Conservation (phyloP, 1,140 invertebrate genomes). For the Stegodyphus mimosarum region DNA sequence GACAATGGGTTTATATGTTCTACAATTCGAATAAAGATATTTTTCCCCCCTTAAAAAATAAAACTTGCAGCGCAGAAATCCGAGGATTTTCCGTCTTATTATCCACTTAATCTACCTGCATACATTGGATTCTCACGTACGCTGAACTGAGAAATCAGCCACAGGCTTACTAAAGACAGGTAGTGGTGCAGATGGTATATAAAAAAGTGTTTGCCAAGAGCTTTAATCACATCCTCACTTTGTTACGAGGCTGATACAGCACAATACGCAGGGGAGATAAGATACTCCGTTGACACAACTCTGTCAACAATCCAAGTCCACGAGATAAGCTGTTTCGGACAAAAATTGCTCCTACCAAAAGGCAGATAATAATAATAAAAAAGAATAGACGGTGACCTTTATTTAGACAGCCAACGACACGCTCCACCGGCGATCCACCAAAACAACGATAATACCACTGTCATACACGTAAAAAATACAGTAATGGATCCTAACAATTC, state of each 20-base stretch:
- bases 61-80: too few relatives aligned
- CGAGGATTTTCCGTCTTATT: neutral
- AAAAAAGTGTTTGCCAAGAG: constrained; percentile 11
- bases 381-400: neutral
- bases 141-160: neutral
- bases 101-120: neutral
- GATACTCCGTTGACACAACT: constrained; percentile 5
- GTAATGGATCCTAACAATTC: too few relatives aligned
- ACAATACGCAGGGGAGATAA: neutral
- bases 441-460: too few relatives aligned
- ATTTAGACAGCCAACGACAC: neutral
- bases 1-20: too few relatives aligned
- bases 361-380: neutral
- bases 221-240: neutral
- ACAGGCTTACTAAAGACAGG: neutral
- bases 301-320: constrained; percentile 27
- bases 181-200: neutral
- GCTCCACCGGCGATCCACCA: neutral
- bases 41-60: too few relatives aligned
- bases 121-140: neutral
- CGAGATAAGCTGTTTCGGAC: constrained; percentile 3
- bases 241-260: neutral
- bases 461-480: too few relatives aligned
- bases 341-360: neutral
- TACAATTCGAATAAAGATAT: too few relatives aligned